Conservation (phyloP, 2,888 invertebrate genomes). For the Agelastica alni region DNA sequence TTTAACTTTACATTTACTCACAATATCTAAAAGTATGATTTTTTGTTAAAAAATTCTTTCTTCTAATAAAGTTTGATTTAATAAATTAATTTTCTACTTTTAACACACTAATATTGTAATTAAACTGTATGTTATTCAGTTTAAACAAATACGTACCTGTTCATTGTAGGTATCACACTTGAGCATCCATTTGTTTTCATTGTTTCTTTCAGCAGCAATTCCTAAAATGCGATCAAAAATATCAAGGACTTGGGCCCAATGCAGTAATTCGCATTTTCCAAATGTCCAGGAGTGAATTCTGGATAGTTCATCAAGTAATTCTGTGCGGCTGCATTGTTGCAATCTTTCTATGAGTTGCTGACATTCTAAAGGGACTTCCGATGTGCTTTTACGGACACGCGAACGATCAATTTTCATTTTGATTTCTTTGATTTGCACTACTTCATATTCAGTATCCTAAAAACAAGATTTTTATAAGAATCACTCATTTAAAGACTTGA, state of each 20-base stretch:
- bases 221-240: conserved; percentile 75
- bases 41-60: too few relatives aligned
- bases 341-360: conserved; percentile 75
- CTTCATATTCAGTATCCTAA: conserved; percentile 22
- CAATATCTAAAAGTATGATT: too few relatives aligned
- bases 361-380: conserved; percentile 80
- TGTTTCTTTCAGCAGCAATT: conserved; percentile 67
- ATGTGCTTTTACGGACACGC: conserved; percentile 80
- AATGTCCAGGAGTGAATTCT: conserved; percentile 81
- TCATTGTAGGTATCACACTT: conserved; percentile 67
- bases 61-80: too few relatives aligned
- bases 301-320: conserved; percentile 69
- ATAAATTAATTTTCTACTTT: too few relatives aligned
- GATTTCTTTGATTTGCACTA: conserved; percentile 21
- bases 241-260: conserved; percentile 85
- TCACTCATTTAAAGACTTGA: neutral
- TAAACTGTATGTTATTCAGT: too few relatives aligned
- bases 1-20: too few relatives aligned
- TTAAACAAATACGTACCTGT: conserved; percentile 37
- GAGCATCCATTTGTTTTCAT: conserved; percentile 70
- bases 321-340: conserved; percentile 67
- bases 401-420: conserved; percentile 81
- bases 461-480: too few relatives aligned
- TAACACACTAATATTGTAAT: too few relatives aligned
- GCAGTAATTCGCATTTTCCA: conserved; percentile 84